Conservation (phyloP, 1,140 invertebrate genomes). For the Bombus balteatus region DNA sequence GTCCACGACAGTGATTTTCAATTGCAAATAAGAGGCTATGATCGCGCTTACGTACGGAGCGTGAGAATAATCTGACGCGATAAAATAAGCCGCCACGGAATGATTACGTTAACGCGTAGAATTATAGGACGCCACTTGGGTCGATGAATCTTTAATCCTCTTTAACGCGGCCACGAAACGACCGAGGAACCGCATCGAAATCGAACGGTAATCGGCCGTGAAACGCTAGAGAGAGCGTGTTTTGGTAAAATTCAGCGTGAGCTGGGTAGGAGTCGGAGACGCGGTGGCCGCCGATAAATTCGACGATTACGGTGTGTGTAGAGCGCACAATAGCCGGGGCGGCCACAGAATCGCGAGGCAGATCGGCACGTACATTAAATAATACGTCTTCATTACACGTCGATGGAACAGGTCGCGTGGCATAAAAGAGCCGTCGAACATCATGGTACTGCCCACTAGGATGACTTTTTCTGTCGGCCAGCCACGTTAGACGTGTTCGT, state of each 20-base stretch:
- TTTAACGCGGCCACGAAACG: conserved; percentile 6
- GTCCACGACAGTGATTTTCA: neutral
- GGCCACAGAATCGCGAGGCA: neutral
- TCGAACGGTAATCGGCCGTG: conserved; percentile 8
- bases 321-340: conserved; percentile 8
- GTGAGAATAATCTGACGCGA: neutral
- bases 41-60: neutral
- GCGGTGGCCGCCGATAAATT: conserved; percentile 16
- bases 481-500: conserved; percentile 21
- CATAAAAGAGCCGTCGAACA: conserved; percentile 60
- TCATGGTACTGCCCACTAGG: conserved; percentile 44
- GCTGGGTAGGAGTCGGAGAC: neutral
- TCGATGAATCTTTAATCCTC: conserved; percentile 40
- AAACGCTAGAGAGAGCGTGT: conserved; percentile 1
- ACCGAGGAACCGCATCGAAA: conserved; percentile 13
- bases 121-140: neutral
- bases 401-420: conserved; percentile 67
- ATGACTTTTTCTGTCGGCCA: conserved; percentile 50
- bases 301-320: conserved; percentile 19
- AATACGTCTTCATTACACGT: conserved; percentile 68
- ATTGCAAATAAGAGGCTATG: neutral
- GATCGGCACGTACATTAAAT: conserved; percentile 56
- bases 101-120: neutral
- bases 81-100: conserved; percentile 3
- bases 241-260: neutral